phyloP scores from a whole-genome alignment of 2,888 invertebrate genomes.

The Aporophyla nigra region DNA sequence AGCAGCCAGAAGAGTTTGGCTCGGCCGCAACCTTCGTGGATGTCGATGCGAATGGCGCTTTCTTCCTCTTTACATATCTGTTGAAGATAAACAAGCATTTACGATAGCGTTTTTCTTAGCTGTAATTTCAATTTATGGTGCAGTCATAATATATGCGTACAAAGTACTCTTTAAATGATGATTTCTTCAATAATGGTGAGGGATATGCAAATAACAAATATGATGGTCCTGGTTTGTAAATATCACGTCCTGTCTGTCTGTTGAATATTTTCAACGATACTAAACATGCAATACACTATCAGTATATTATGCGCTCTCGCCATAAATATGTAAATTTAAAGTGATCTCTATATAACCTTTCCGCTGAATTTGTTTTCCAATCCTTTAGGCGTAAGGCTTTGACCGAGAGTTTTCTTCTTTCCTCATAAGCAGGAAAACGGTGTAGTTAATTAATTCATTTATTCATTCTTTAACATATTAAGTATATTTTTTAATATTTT shows the following conservation, averaged over 20 bases:
- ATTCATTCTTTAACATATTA: too few species aligned
- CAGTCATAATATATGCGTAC: neutral
- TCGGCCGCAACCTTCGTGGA: slow-evolving; percentile 99
- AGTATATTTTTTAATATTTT: too few species aligned
- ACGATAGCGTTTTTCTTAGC: neutral
- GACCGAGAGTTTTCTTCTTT: neutral
- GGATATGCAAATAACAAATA: neutral
- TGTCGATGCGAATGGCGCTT: slow-evolving; percentile 98
- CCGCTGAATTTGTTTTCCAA: neutral
- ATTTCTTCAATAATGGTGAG: neutral
- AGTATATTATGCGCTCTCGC: neutral
- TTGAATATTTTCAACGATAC: neutral
- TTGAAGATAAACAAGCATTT: neutral
- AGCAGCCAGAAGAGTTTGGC: slow-evolving; percentile 99
- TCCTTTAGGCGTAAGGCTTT: neutral
- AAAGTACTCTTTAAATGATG: neutral
- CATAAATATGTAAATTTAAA: neutral
- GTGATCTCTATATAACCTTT: neutral
- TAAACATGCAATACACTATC: neutral
- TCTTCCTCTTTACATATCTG: slow-evolving; percentile 98
- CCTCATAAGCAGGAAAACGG: neutral
- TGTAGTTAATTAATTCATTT: neutral
- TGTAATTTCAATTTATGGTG: neutral
- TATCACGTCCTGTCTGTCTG: neutral
- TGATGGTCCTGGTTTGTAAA: neutral